Evolutionary conservation across 2,888 invertebrate genomes (phyloP).

Genomic region (Cryptophagus acutangulus): DNA sequence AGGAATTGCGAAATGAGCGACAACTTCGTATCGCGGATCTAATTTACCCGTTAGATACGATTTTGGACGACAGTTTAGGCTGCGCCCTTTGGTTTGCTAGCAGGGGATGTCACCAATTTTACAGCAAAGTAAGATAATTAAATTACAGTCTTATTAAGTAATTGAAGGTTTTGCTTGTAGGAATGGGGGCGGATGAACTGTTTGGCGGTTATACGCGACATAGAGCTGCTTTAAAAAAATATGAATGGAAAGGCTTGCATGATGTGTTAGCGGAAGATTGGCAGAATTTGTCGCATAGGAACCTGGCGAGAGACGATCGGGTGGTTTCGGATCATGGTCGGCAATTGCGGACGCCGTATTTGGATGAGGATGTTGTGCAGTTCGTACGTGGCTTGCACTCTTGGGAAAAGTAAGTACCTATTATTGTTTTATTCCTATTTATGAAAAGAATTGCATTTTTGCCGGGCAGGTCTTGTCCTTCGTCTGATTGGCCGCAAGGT

Average conservation of each 20-base stretch:
- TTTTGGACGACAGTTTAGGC: slow-evolving; percentile 94
- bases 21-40: slow-evolving; percentile 63
- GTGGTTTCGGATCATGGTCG: slow-evolving; percentile 85
- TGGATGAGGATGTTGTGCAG: slow-evolving; percentile 66
- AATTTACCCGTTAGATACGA: slow-evolving; percentile 78
- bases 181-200: slow-evolving; percentile 96
- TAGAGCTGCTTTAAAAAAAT: slow-evolving; percentile 62
- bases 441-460: too few species aligned
- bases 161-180: slow-evolving; percentile 74
- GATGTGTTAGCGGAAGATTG: slow-evolving; percentile 67
- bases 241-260: slow-evolving; percentile 52
- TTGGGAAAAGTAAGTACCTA: slow-evolving; percentile 58
- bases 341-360: slow-evolving; percentile 75
- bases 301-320: slow-evolving; percentile 92
- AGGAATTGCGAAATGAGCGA: slow-evolving; percentile 59
- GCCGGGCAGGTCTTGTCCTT: too few species aligned
- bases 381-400: slow-evolving; percentile 61
- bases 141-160: too few species aligned
- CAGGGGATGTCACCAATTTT: slow-evolving; percentile 49
- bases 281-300: slow-evolving; percentile 79
- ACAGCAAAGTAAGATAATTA: neutral
- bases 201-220: slow-evolving; percentile 93
- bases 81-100: slow-evolving; percentile 97
- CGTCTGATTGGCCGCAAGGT: slow-evolving; percentile 61
- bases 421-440: slow-evolving; percentile 3